These are phyloP conservation scores for Chaetura pelagica DNA, from an alignment of 2,113 vertebrate species.

Conservation along the genomic window DNA sequence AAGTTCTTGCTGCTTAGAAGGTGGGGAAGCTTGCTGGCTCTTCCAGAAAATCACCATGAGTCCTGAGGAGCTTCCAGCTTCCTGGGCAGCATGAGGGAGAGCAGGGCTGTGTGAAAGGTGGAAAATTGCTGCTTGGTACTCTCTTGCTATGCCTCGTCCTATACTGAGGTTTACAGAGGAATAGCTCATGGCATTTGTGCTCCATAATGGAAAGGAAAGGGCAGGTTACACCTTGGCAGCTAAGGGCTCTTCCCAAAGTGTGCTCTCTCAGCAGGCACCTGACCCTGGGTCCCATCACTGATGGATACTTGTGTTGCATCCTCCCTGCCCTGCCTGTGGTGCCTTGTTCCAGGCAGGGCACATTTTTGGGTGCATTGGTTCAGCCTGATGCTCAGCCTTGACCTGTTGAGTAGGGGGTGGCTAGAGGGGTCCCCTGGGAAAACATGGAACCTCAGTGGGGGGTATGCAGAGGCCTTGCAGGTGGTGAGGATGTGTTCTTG, in stretches of 20 bases:
- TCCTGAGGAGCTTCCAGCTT: not conserved
- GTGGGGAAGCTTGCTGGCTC: not conserved
- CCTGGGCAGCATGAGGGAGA: rapidly evolving
- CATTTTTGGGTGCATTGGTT: not conserved
- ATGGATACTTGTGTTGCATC: not conserved
- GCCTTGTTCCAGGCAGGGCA: rapidly evolving
- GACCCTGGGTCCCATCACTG: not conserved
- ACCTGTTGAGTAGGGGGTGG: rapidly evolving
- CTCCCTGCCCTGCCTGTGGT: not conserved
- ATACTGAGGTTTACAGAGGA: not conserved
- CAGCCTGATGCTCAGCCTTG: not conserved
- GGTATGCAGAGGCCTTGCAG: rapidly evolving
- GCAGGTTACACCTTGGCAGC: not conserved
- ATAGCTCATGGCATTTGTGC: not conserved
- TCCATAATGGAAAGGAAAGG: not conserved
- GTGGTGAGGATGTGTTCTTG: not conserved
- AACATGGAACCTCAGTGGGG: not conserved
- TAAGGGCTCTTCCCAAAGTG: rapidly evolving
- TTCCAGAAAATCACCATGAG: not conserved
- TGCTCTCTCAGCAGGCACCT: rapidly evolving
- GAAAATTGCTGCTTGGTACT: not conserved
- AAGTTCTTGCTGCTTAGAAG: not conserved
- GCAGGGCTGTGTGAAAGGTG: not conserved
- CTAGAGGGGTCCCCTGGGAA: rapidly evolving
- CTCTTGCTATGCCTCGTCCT: not conserved